Conservation (phyloP, 2,113 vertebrate genomes). For the Pteruthius melanotis region DNA sequence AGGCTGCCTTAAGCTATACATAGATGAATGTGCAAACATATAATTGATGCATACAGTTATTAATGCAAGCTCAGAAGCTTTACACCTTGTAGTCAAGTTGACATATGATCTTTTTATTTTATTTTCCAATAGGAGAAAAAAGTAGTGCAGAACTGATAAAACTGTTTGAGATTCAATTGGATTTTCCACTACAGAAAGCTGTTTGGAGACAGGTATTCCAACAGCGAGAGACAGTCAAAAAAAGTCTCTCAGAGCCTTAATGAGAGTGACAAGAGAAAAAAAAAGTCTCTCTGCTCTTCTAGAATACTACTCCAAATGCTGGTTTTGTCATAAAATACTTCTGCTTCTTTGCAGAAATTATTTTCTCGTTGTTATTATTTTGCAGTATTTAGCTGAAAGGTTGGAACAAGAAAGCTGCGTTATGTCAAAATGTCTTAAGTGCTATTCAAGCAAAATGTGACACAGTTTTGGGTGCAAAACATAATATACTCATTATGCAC, state of each 20-base stretch:
- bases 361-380: conserved; percentile 34
- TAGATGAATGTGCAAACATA: conserved; percentile 47
- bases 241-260: conserved; percentile 56
- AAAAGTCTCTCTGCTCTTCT: neutral
- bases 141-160: conserved; percentile 66
- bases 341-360: conserved; percentile 15
- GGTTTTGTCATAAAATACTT: conserved; percentile 42
- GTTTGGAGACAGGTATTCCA: conserved; percentile 66
- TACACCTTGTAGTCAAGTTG: conserved; percentile 61
- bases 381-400: conserved; percentile 20
- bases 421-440: conserved; percentile 8
- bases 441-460: neutral
- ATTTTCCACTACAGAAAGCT: conserved; percentile 72
- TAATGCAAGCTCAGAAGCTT: conserved; percentile 65
- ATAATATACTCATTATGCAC: neutral
- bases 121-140: conserved; percentile 66
- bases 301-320: conserved; percentile 18
- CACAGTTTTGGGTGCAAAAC: neutral
- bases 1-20: conserved; percentile 39
- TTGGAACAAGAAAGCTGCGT: conserved; percentile 51
- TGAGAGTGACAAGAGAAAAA: conserved; percentile 47
- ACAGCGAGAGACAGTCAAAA: conserved; percentile 7
- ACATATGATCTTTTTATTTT: conserved; percentile 69
- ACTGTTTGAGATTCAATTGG: conserved; percentile 72
- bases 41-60: conserved; percentile 68